phyloP scores from a whole-genome alignment of 2,888 invertebrate species.

The Parnassius smintheus region DNA sequence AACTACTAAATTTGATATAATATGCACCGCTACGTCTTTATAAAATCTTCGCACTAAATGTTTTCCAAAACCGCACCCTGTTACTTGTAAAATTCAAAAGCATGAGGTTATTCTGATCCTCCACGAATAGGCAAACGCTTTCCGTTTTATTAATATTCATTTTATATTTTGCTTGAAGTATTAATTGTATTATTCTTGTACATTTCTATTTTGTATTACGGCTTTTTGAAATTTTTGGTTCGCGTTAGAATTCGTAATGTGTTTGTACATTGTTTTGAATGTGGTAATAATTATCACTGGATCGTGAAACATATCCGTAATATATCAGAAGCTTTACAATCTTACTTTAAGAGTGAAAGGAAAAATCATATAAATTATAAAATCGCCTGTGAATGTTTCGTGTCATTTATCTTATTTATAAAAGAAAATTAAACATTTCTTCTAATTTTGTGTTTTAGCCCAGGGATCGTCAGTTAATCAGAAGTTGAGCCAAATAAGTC shows the following conservation, averaged over 20 bases:
- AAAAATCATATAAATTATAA: too few relatives aligned
- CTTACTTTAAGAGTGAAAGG: too few relatives aligned
- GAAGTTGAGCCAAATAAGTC: slow-evolving; percentile 45
- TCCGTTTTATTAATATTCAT: slow-evolving; percentile 37
- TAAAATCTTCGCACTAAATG: slow-evolving; percentile 66
- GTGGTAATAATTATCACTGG: too few relatives aligned
- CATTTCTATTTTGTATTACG: too few relatives aligned
- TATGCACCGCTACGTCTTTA: slow-evolving; percentile 66
- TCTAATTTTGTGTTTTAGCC: slow-evolving; percentile 48
- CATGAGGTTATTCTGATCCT: slow-evolving; percentile 55
- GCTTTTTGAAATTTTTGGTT: too few relatives aligned
- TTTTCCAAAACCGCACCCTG: slow-evolving; percentile 63
- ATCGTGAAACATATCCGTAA: too few relatives aligned
- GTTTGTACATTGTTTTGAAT: too few relatives aligned
- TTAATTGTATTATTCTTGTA: too few relatives aligned
- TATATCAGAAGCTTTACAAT: too few relatives aligned
- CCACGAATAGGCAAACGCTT: slow-evolving; percentile 38
- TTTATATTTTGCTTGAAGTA: slow-evolving; percentile 22
- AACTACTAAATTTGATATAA: slow-evolving; percentile 42
- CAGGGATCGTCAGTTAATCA: slow-evolving; percentile 49
- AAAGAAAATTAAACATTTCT: not conserved
- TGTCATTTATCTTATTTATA: too few relatives aligned
- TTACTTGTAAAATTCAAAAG: slow-evolving; percentile 51
- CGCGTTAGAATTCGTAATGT: too few relatives aligned
- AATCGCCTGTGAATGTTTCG: too few relatives aligned